Evolutionary conservation across 2,888 invertebrate genomes (phyloP).

Genomic region (Eledone cirrhosa): DNA sequence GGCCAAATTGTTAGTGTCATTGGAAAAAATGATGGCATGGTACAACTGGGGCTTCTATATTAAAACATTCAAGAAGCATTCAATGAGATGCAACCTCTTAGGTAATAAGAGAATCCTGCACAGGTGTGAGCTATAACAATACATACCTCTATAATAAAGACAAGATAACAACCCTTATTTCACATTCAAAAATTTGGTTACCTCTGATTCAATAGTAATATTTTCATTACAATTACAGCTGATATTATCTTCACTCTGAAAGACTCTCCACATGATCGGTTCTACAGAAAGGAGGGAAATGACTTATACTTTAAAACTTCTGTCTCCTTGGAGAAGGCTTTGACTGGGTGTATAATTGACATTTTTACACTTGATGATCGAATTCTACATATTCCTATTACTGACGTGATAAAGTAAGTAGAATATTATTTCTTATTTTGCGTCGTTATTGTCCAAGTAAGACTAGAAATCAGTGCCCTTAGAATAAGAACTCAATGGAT

Average conservation of each 20-base stretch:
- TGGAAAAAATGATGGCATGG: no score
- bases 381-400: slow-evolving; percentile 66
- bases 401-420: slow-evolving; percentile 66
- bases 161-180: no score
- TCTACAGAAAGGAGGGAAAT: slow-evolving; percentile 59
- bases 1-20: no score
- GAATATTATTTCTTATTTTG: background rate
- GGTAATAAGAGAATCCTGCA: no score
- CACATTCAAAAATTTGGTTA: background rate
- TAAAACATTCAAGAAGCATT: no score
- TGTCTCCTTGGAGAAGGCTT: slow-evolving; percentile 64
- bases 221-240: slow-evolving; percentile 48
- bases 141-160: no score
- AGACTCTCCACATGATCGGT: slow-evolving; percentile 66
- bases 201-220: slow-evolving; percentile 30
- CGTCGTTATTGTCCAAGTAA: no score
- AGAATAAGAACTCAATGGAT: no score
- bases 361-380: slow-evolving; percentile 66
- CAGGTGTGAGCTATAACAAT: no score
- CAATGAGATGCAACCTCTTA: no score
- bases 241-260: slow-evolving; percentile 67
- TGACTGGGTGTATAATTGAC: slow-evolving; percentile 65
- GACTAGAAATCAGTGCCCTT: no score
- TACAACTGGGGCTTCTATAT: no score
- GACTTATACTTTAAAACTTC: slow-evolving; percentile 65